Evolutionary conservation across 2,888 invertebrate species (phyloP), one percentile per base, ranked within the genome.

Genomic region (Mythimna pallens): DNA sequence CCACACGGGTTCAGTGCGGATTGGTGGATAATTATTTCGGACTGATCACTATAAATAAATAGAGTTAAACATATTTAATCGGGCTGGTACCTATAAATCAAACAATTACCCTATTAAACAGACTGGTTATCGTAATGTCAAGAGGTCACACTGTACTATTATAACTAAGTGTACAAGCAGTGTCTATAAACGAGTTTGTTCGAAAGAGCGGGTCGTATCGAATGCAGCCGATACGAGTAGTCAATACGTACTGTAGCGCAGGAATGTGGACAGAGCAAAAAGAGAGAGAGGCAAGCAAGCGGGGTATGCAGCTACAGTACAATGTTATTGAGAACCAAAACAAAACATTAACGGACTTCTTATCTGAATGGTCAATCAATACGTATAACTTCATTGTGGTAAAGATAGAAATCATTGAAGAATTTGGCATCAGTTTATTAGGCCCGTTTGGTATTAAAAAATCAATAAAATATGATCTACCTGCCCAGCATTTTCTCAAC

Each of bases 191-290:
- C 77, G 36, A 52, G 77, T 77, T 81, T 52, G 47, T 17, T 77
- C 52, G 34, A 58, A 47, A 62, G 58, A 59, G 76, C 81, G 17
- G 50, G 43, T 54, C 62, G 68, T 57, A 52, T 63, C 25, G 69
- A 77, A 77, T 77, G 82, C 78, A 77, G 78, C 17, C 55, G 30
- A 77, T 77, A 30, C 30, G 30, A 30, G 30, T 30, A 77, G 82
- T 25, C 52, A 20, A 67, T 67, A 47, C 57, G 10, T 40, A 17
- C 30, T 17, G 10, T 7, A 43, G 54, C 36, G 30, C 4, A 14
- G 70, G 77, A 82, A 77, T 82, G 82, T 69, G 40, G 78, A 20
- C 22, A 1, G 30, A 57, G 70, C 54, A 82, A 82, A 77, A 82
- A 82, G 78, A 62, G 69, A 75, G 55, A 81, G 73, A 59, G 50